Base-by-base conservation (phyloP, 2,888 invertebrate genomes). In the Cerastoderma edule region DNA sequence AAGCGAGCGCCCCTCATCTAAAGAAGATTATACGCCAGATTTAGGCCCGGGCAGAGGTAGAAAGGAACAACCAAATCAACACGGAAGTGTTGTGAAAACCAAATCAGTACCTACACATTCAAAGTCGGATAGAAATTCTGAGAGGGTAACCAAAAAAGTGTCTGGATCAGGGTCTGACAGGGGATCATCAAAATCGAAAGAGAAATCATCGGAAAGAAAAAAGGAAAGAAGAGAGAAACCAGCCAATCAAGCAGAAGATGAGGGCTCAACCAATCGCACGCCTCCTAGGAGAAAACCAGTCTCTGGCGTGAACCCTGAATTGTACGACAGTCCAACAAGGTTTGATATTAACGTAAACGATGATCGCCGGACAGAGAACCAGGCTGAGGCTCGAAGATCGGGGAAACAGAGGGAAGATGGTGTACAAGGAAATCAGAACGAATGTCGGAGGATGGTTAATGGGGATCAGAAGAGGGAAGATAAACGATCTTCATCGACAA, bases 311-410 rank as follows among this genome's bases (percentile, higher is more conserved):
- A 78, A 75, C 27, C 77, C 75, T 22, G 80, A 83, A n/a, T 78
- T 85, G 33, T 74, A 71, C 54, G 73, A 82, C 57, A 84, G 80
- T 72, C 83, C 85, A 16, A 85, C 86, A 13, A 77, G 88, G 33
- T 86, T 87, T 85, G 85, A 87, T 80, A 80, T 85, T n/a, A 72
- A 74, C 27, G 67, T 85, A 16, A 76, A 80, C 48, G 83, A 80
- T 33, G 72, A 72, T 1, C 68, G 44, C 19, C 80, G 77, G 44
- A 70, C 74, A 19, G 39, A 76, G 30, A 76, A 71, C 56, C 68
- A 73, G 66, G 67, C 74, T 16, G 76, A 72, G 48, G 75, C n/a
- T n/a, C n/a, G n/a, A n/a, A n/a, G 53, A 75, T 68, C 22, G 22
- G 53, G 50, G 76, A 46, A 2, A 66, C n/a, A n/a, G n/a, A n/a